phyloP scores from a whole-genome alignment of 1,140 invertebrate genomes.

The Anastrepha obliqua region DNA sequence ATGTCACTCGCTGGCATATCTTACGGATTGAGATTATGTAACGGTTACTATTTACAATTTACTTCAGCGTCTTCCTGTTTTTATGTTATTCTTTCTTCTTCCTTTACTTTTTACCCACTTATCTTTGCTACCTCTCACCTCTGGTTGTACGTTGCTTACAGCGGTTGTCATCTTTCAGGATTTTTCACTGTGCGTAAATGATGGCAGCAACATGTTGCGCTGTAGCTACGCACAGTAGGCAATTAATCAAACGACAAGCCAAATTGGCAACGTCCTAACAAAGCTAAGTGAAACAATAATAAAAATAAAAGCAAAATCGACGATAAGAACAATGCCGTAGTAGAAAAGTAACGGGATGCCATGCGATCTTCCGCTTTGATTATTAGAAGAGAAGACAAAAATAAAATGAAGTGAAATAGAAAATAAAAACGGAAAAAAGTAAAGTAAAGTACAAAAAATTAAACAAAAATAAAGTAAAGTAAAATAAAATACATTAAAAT shows the following conservation, averaged over 20 bases:
- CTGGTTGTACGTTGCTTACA: not conserved
- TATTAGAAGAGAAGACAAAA: not conserved
- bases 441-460: not conserved
- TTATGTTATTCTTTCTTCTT: not conserved
- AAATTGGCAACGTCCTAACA: slow-evolving; percentile 16
- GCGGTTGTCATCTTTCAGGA: slow-evolving; percentile 27
- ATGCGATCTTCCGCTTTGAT: not conserved
- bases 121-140: not conserved
- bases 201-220: slow-evolving; percentile 42
- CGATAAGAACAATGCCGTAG: not conserved
- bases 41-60: slow-evolving; percentile 52
- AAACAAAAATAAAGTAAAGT: not conserved
- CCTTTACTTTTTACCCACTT: not conserved
- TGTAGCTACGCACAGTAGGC: slow-evolving; percentile 46
- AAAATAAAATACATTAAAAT: too few relatives aligned
- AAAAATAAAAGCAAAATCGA: not conserved
- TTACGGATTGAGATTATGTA: slow-evolving; percentile 53
- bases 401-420: not conserved
- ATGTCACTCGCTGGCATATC: slow-evolving; percentile 50
- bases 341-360: not conserved
- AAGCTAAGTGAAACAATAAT: slow-evolving; percentile 55
- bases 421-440: not conserved
- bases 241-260: slow-evolving; percentile 51
- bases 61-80: slow-evolving; percentile 46
- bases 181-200: slow-evolving; percentile 30